These are phyloP conservation scores for Myotis brandtii DNA, from an alignment of 2,113 vertebrate genomes.

Conservation along the genomic window DNA sequence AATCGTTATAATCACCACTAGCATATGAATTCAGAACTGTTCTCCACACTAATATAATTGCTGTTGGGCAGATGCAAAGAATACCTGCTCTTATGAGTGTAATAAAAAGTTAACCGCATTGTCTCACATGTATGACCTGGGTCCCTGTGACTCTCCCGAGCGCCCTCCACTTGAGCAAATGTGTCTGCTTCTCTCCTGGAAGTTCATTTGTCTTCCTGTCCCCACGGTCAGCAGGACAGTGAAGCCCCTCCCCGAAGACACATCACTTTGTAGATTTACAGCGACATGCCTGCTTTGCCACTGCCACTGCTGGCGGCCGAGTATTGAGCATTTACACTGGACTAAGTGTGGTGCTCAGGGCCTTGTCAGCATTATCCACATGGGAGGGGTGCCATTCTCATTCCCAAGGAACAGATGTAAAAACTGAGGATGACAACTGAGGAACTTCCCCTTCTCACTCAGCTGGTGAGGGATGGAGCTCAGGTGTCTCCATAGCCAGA, in stretches of 20 bases:
- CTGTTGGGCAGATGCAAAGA: neutral
- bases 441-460: neutral
- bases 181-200: neutral
- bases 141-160: neutral
- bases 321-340: neutral
- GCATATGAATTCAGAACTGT: neutral
- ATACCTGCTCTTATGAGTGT: neutral
- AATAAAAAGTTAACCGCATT: neutral
- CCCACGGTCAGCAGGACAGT: neutral
- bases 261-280: neutral
- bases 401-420: neutral
- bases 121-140: too few relatives aligned
- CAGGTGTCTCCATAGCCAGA: neutral
- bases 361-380: neutral
- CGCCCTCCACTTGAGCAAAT: neutral
- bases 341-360: fast-evolving
- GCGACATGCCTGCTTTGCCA: fast-evolving
- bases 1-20: neutral
- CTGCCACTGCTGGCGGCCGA: neutral
- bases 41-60: neutral
- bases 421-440: neutral
- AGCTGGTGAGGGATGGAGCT: neutral
- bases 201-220: neutral
- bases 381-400: neutral
- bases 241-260: neutral